phyloP scores from a whole-genome alignment of 2,113 vertebrate genomes.

The Myocastor coypus region DNA sequence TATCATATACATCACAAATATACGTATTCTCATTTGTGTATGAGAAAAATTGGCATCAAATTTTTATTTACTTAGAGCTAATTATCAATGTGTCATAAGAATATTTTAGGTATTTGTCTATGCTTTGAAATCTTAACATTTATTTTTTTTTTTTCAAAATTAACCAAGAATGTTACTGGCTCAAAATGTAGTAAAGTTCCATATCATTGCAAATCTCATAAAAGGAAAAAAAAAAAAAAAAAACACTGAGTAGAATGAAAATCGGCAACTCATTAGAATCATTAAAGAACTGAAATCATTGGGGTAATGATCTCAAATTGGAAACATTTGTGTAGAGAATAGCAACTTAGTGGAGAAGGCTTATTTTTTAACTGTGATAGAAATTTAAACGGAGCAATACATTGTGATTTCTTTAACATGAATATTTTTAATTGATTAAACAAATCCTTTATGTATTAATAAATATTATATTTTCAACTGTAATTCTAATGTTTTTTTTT shows the following conservation, averaged over 20 bases:
- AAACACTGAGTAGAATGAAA: not conserved
- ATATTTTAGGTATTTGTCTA: not conserved
- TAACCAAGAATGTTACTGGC: not conserved
- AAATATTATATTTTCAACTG: not conserved
- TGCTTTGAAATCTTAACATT: not conserved
- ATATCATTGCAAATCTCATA: not conserved
- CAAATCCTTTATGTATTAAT: not conserved
- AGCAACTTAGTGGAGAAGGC: not conserved
- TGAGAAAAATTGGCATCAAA: not conserved
- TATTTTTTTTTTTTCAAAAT: not conserved
- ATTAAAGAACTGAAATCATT: not conserved
- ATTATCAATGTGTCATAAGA: not conserved
- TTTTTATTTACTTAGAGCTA: not conserved
- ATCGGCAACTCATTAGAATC: not conserved
- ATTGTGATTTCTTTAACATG: not conserved
- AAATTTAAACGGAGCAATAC: not conserved
- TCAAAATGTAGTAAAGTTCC: not conserved
- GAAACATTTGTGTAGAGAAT: not conserved
- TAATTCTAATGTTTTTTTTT: no score
- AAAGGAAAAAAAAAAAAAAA: not conserved
- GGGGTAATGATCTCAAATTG: not conserved
- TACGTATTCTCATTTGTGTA: not conserved
- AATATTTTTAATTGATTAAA: not conserved
- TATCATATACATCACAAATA: not conserved
- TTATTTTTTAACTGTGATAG: not conserved